Conservation (phyloP, 2,888 invertebrate genomes). For the Drosophila algonquin region DNA sequence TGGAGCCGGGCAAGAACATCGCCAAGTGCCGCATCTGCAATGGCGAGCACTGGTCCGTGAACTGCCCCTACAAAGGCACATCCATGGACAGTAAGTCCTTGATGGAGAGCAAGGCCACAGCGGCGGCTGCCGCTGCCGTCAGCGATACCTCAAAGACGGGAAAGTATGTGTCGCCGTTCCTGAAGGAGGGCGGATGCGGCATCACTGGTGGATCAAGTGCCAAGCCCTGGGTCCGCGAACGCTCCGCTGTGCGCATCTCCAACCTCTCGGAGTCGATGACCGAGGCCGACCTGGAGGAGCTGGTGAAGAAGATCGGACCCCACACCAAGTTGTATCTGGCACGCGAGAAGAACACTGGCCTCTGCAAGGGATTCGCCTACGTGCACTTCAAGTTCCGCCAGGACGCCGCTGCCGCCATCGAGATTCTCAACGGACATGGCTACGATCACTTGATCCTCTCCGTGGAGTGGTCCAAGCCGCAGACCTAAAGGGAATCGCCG, state of each 20-base stretch:
- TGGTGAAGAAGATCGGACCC: slow-evolving; percentile 96
- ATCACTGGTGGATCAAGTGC: slow-evolving; percentile 82
- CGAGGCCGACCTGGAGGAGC: slow-evolving; percentile 97
- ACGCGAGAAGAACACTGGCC: slow-evolving; percentile 94
- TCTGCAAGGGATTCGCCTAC: slow-evolving; percentile 98
- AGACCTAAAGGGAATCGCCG: slow-evolving; percentile 74
- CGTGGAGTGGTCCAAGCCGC: slow-evolving; percentile 99
- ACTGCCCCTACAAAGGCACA: slow-evolving; percentile 98
- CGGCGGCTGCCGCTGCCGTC: slow-evolving; percentile 69
- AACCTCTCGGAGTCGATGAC: slow-evolving; percentile 98
- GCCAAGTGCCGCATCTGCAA: slow-evolving; percentile 94
- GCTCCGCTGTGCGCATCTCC: slow-evolving; percentile 97
- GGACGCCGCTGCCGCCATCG: slow-evolving; percentile 96
- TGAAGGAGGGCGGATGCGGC: slow-evolving; percentile 90
- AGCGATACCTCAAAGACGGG: slow-evolving; percentile 76
- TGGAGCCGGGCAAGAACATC: slow-evolving; percentile 91
- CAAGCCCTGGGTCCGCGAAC: slow-evolving; percentile 85
- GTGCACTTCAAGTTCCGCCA: slow-evolving; percentile 96
- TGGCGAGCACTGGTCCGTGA: slow-evolving; percentile 99
- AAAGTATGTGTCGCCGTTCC: slow-evolving; percentile 94
- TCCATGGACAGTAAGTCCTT: slow-evolving; percentile 88
- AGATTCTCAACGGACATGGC: slow-evolving; percentile 94
- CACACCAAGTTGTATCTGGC: slow-evolving; percentile 97
- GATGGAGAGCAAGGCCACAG: slow-evolving; percentile 85
- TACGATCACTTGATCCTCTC: slow-evolving; percentile 98